Evolutionary conservation across 2,888 invertebrate genomes (phyloP), one percentile per base, ranked within the genome.

Genomic region (Homarus gammarus): DNA sequence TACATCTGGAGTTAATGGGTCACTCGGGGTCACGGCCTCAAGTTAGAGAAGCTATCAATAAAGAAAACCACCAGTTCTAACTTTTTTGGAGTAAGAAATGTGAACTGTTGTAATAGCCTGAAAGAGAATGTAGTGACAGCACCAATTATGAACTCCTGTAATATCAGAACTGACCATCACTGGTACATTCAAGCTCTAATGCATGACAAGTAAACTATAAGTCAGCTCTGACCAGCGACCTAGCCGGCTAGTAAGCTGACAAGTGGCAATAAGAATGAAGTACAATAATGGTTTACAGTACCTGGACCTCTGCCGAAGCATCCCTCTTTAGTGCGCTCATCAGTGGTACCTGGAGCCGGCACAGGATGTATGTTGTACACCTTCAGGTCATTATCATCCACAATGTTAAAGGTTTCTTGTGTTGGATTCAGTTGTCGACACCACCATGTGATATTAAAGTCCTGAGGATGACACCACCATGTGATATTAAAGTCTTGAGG

Each of bases 401-500:
- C n/a, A 10, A 70, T 10, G 8, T 8, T 3, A n/a, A 31, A 31
- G 27, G 70, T 31, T 70, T 70, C 70, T 15, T 5, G 2, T 12
- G 8, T 18, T n/a, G 73, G 73, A 10, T 38, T 2, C 1, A 75
- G 12, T n/a, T 38, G 8, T 8, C 77, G 51, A 49, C 77, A 77
- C 77, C 77, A 77, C 77, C 77, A 44, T 12, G 44, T 44, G 6
- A 44, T 12, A 5, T 5, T 44, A 44, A 44, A 44, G 44, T 44
- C 12, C 44, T 44, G 44, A 27, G 2, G 33, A 5, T 15, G 49
- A 10, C 12, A 56, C 15, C 18, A n/a, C n/a, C n/a, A 77, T 5
- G 51, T 77, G 6, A 77, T 27, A 31, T 36, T 77, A 31, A 77
- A 77, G 44, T n/a, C 49, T 77, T 77, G 77, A 27, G 2, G 33